phyloP scores from a whole-genome alignment of 2,888 invertebrate genomes.

The Trachelus troglodyta region DNA sequence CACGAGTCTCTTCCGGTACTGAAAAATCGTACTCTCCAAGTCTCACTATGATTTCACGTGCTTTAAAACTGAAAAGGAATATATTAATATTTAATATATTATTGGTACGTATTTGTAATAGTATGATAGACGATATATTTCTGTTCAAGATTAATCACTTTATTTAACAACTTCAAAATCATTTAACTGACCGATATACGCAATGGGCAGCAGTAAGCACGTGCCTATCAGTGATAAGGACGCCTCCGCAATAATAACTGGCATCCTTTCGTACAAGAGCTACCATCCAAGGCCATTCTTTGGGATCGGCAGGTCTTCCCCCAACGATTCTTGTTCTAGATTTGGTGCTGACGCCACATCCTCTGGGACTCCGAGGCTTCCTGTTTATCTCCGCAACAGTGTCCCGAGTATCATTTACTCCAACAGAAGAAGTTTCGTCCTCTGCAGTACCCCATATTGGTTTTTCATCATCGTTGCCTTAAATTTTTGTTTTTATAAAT shows the following conservation, averaged over 20 bases:
- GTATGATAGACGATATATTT: too few species aligned
- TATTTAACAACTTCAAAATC: background rate
- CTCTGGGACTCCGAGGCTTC: conserved; percentile 52
- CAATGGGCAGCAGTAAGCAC: conserved; percentile 85
- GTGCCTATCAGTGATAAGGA: conserved; percentile 81
- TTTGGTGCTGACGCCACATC: conserved; percentile 71
- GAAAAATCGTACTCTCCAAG: conserved; percentile 86
- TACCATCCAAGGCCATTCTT: conserved; percentile 89
- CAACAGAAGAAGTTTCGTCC: background rate
- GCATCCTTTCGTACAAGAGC: conserved; percentile 75
- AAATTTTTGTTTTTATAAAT: background rate
- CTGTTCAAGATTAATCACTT: background rate
- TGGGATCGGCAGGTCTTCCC: conserved; percentile 73
- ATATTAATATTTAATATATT: background rate
- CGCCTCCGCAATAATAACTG: conserved; percentile 83
- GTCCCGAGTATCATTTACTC: conserved; percentile 4
- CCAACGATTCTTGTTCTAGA: conserved; percentile 71
- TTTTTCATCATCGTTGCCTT: conserved; percentile 27
- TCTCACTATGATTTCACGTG: conserved; percentile 75
- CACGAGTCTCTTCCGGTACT: conserved; percentile 75
- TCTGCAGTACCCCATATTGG: conserved; percentile 15
- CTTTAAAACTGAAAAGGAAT: conserved; percentile 67
- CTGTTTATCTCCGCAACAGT: conserved; percentile 6
- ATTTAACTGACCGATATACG: conserved; percentile 33
- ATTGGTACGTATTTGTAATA: background rate